Percentiles rank a stretch among this genome's conserved stretches.
Conservation (phyloP, 2,888 invertebrate genomes). For the Capitulum mitella region DNA sequence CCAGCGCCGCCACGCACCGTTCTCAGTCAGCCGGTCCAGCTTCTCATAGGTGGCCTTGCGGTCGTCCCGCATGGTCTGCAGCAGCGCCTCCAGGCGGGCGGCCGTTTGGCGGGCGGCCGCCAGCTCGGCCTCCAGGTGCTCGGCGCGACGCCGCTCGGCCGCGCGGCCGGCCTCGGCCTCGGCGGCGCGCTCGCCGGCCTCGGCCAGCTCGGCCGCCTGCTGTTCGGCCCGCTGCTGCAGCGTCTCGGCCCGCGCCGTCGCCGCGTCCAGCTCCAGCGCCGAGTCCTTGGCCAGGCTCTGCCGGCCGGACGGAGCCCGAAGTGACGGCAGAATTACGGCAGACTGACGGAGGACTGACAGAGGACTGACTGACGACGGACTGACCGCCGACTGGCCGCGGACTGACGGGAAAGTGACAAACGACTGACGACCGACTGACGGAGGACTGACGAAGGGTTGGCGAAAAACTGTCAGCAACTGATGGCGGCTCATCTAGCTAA, state of each 20-base stretch:
- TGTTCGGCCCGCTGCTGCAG: background rate
- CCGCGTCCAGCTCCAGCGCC: background rate
- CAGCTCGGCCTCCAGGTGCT: background rate
- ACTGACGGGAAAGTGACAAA: no score
- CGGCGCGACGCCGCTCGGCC: conserved; percentile 18
- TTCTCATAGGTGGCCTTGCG: background rate
- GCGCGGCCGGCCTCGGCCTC: conserved; percentile 7
- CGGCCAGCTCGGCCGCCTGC: conserved; percentile 25
- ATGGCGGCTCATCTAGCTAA: no score
- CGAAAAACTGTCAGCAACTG: no score
- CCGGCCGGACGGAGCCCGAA: no score
- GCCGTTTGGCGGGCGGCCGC: background rate
- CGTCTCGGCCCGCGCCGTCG: background rate
- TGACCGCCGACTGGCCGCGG: no score
- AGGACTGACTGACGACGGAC: no score
- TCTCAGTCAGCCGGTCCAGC: background rate
- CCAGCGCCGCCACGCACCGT: no score
- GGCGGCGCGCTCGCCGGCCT: conserved; percentile 23
- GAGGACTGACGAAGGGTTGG: no score
- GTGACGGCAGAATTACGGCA: no score
- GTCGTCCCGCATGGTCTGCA: background rate
- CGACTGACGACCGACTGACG: no score
- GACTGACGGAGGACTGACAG: no score
- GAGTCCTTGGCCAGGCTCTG: no score
- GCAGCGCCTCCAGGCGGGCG: background rate